Evolutionary conservation across 2,797 vertebrate genomes (phyloP).

Genomic region (Alcedo quadribrachys): DNA sequence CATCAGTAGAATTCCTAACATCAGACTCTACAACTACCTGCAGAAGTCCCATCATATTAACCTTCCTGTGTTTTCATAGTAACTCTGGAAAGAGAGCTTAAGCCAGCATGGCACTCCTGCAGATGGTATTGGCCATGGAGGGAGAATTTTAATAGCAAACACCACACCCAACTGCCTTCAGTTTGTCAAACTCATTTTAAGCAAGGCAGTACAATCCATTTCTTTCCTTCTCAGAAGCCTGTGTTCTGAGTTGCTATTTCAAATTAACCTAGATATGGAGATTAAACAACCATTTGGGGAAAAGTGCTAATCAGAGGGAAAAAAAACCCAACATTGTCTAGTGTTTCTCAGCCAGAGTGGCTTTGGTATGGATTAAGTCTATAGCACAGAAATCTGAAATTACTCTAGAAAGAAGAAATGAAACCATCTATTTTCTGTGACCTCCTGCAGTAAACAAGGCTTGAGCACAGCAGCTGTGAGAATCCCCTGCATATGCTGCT

Average conservation of each 20-base stretch:
- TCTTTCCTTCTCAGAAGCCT: constrained; percentile 14
- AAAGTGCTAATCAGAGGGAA: constrained; percentile 44
- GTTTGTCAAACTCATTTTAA: not conserved
- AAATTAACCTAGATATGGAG: constrained; percentile 57
- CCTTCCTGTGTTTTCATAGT: not conserved
- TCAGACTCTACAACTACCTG: not conserved
- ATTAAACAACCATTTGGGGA: constrained; percentile 48
- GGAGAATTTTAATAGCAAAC: not conserved
- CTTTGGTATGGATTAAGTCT: constrained; percentile 50
- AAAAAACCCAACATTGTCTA: not conserved
- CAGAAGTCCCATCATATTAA: not conserved
- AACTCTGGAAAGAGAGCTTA: not conserved
- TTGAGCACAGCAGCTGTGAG: constrained; percentile 51
- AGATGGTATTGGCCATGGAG: not conserved
- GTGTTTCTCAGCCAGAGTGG: constrained; percentile 33
- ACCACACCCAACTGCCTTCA: not conserved
- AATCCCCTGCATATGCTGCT: constrained; percentile 40
- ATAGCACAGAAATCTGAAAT: constrained; percentile 11
- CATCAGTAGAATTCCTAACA: not conserved
- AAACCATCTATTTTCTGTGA: constrained; percentile 59
- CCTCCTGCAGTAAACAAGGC: constrained; percentile 37
- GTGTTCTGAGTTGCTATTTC: constrained; percentile 32
- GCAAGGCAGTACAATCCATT: not conserved
- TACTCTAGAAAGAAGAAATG: constrained; percentile 39
- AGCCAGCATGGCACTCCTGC: not conserved